Evolutionary conservation across 1,140 invertebrate species (phyloP), one percentile per base, ranked within the genome.

Genomic region (Meloidogyne floridensis): DNA sequence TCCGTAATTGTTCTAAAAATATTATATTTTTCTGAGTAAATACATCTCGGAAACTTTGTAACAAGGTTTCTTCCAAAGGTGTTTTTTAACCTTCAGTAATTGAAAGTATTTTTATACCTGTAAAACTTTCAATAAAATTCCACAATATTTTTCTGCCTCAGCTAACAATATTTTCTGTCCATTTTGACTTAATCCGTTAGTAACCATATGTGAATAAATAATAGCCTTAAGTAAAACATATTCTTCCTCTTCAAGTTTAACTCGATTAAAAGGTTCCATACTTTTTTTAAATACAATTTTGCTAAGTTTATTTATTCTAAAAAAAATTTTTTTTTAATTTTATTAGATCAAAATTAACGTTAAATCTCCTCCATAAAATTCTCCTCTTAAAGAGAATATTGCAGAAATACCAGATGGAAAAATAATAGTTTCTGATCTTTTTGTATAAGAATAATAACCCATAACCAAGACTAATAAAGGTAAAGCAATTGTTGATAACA

Each of bases 201-300:
- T 47, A 7, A 43, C 72, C 72, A 74, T 74, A 15, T 74, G 72
- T 4, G 72, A 43, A 53, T 74, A 74, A 74, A 74, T 74, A 1
- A 74, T 20, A 15, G 72, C 72, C 6, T 18, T 43, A 74, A 74
- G 3, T n/a, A 74, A 18, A 74, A 74, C 72, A 72, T 32, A 72
- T 72, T 72, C 70, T 72, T 72, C 70, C 9, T 20, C 42, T 9
- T 72, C 2, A 20, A 72, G 42, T 72, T 72, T 72, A 32, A 42
- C 70, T 72, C 70, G 70, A 32, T 32, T 10, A 10, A 72, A 72
- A 20, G 70, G 70, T 72, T 9, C 20, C 42, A 42, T 72, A 42
- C 20, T 42, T 9, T 72, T 10, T 15, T 20, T 15, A 43, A 74
- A 18, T 53, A 18, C n/a, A n/a, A 47, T 20, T 15, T 74, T 13